Percentiles rank a stretch among this genome's conserved stretches.
phyloP scores from a whole-genome alignment of 2,113 vertebrate species.

The Chionis minor region DNA sequence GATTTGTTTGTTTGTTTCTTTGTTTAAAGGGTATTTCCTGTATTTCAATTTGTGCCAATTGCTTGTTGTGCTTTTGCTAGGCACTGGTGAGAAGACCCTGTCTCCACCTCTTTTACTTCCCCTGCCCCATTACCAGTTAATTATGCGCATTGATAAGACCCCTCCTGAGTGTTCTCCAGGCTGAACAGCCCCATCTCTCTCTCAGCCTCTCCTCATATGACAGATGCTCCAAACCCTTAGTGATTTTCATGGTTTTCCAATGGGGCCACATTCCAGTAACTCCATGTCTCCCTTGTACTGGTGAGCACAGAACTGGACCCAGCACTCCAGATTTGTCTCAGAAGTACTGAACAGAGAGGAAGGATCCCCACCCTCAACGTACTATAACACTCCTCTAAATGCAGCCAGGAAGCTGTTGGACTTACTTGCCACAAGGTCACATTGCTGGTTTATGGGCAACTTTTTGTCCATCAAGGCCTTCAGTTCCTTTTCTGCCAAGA shows the following conservation, averaged over 20 bases:
- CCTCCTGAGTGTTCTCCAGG: neutral
- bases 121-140: neutral
- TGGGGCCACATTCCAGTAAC: neutral
- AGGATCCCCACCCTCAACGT: fast-evolving
- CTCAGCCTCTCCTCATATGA: neutral
- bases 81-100: neutral
- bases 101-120: neutral
- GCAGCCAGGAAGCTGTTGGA: neutral
- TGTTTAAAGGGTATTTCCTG: neutral
- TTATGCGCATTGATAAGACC: neutral
- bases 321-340: neutral
- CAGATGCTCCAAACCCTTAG: neutral
- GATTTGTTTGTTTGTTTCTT: neutral
- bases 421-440: neutral
- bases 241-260: neutral
- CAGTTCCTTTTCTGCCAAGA: neutral
- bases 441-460: neutral
- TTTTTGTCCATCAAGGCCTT: neutral
- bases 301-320: neutral
- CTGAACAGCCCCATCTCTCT: neutral
- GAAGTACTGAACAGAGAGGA: neutral
- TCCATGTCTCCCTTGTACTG: neutral
- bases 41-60: neutral
- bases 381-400: neutral
- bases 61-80: neutral